Conservation (phyloP, 2,113 vertebrate genomes). For the Anolis carolinensis region DNA sequence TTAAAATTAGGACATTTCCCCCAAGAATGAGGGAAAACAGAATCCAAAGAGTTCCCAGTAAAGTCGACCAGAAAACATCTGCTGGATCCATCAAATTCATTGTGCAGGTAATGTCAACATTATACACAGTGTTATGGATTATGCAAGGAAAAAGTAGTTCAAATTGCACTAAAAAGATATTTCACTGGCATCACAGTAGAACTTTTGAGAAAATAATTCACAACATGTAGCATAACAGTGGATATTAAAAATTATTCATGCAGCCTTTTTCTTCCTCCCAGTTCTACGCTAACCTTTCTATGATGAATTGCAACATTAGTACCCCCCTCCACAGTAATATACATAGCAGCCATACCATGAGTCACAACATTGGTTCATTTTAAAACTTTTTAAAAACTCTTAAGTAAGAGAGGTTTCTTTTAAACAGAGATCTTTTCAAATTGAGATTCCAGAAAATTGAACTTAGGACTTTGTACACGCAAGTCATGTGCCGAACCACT, state of each 20-base stretch:
- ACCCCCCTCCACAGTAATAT: not conserved
- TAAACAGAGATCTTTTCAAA: not conserved
- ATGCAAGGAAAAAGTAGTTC: not conserved
- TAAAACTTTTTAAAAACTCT: too few species aligned
- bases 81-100: slow-evolving; percentile 42
- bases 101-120: slow-evolving; percentile 32
- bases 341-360: too few species aligned
- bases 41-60: slow-evolving; percentile 59
- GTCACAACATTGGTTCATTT: not conserved
- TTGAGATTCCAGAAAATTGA: not conserved
- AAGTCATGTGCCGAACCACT: not conserved
- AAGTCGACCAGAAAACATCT: slow-evolving; percentile 64
- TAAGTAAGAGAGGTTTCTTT: too few species aligned
- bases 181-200: slow-evolving; percentile 6
- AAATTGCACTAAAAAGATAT: too few species aligned
- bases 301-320: not conserved
- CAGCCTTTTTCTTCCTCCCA: not conserved
- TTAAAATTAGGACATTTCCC: slow-evolving; percentile 64
- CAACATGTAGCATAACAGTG: not conserved
- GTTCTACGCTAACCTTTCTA: not conserved
- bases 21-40: slow-evolving; percentile 60
- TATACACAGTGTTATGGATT: slow-evolving; percentile 30
- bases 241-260: not conserved
- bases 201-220: not conserved
- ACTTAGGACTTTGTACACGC: not conserved